Base-by-base conservation (phyloP, 2,888 invertebrate species). In the Globia sparganii region DNA sequence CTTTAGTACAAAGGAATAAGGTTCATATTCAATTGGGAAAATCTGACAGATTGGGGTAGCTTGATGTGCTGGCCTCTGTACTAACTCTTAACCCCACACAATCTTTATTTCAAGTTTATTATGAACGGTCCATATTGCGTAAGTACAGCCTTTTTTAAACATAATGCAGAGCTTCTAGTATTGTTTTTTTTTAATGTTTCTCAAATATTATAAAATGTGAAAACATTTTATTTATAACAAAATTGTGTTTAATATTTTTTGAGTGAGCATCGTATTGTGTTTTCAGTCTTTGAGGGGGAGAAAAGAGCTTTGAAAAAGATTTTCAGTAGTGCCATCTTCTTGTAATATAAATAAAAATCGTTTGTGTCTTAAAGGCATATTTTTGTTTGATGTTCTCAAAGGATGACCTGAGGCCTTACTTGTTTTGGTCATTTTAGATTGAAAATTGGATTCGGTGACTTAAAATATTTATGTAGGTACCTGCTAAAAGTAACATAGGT, bases 201-300 rank as follows among this genome's bases (percentile, higher is more conserved):
- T 79, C 75, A 68, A 80, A 84, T 59, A 81, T 78, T 59, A 66
- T 70, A 65, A 81, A 81, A 73, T 58, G 37, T 64, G 31, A 80
- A 80, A 84, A 56, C 80, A 40, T 75, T 80, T 82, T 84, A 83
- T 80, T 82, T 76, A 72, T 79, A 59, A 40, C 4, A 13, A 43
- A 43, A 43, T 81, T 69, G 58, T 72, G 83, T 84, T 80, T 65
- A 76, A 69, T 76, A 69, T 84, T 84, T 78, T 76, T 76, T 81
- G 67, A 70, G 58, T 65, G 28, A 3, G 69, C 58, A 25, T 69
- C 61, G 61, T 67, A 76, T 83, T 80, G 80, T 72, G 68, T 72
- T 64, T 68, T 37, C 56, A 67, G 68, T 61, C 68, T 83, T 83
- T 81, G 81, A 81, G 15, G 34, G 58, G 28, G 59, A 53, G 40